Conservation (phyloP, 2,113 vertebrate genomes). For the Otis tarda region DNA sequence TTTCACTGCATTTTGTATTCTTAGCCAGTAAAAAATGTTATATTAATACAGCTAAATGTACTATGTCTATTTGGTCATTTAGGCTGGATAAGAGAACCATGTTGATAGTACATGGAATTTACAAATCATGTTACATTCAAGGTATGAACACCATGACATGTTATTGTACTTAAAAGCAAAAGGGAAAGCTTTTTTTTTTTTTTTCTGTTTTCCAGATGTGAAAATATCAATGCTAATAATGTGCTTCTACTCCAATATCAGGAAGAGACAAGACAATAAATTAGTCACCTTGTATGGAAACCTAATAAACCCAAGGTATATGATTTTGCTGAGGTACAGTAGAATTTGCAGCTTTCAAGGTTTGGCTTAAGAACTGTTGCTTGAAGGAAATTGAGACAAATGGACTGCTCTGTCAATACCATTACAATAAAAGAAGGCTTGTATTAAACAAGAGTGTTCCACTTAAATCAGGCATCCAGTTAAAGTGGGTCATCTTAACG, state of each 20-base stretch:
- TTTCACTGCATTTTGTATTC: background rate
- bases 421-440: conserved; percentile 39
- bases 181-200: background rate
- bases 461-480: conserved; percentile 11
- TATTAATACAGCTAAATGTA: background rate
- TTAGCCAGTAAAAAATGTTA: background rate
- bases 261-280: background rate
- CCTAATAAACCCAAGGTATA: background rate
- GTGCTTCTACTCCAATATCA: background rate
- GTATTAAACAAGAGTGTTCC: conserved; percentile 29
- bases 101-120: background rate
- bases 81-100: background rate
- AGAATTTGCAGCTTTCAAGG: conserved; percentile 26
- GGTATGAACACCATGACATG: background rate
- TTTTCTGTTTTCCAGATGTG: background rate
- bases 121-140: background rate
- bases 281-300: background rate
- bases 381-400: conserved; percentile 61
- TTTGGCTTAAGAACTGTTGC: background rate
- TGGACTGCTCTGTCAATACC: conserved; percentile 21
- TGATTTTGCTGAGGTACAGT: background rate
- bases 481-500: background rate
- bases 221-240: background rate
- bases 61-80: background rate
- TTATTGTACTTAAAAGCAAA: background rate